A percentile compares a stretch with the other conserved stretches of the same genome.
Conservation (phyloP, 2,888 invertebrate species). For the Listrodromus nycthemerus region DNA sequence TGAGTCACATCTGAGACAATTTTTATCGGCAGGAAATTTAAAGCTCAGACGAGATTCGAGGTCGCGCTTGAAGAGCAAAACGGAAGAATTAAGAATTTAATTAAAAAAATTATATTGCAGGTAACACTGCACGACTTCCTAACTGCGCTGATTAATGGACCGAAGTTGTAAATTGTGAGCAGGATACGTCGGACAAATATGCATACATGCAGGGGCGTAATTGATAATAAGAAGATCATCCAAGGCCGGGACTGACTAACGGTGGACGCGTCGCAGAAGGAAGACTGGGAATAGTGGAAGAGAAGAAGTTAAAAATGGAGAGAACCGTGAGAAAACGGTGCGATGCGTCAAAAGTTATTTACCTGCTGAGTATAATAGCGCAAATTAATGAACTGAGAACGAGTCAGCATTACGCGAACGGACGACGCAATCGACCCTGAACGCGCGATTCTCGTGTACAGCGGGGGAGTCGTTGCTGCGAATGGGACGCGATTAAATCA, state of each 20-base stretch:
- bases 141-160: not conserved
- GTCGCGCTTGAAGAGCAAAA: no score
- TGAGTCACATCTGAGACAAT: not conserved
- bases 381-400: conserved; percentile 48
- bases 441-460: conserved; percentile 14
- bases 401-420: conserved; percentile 49
- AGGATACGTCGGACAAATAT: conserved; percentile 4
- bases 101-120: not conserved
- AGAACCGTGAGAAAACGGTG: conserved; percentile 57
- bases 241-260: conserved; percentile 7
- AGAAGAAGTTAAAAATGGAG: conserved; percentile 11
- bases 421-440: conserved; percentile 56
- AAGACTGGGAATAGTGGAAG: not conserved
- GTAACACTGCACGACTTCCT: not conserved
- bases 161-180: not conserved
- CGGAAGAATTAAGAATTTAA: no score
- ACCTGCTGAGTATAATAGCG: conserved; percentile 23
- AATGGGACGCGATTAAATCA: conserved; percentile 21
- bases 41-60: not conserved
- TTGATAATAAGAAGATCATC: conserved; percentile 26
- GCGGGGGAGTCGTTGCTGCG: conserved; percentile 39
- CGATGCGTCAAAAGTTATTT: conserved; percentile 60
- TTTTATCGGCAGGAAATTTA: not conserved
- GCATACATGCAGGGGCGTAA: not conserved
- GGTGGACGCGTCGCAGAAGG: conserved; percentile 34